Conservation (phyloP, 2,888 invertebrate species). For the Cancer borealis region DNA sequence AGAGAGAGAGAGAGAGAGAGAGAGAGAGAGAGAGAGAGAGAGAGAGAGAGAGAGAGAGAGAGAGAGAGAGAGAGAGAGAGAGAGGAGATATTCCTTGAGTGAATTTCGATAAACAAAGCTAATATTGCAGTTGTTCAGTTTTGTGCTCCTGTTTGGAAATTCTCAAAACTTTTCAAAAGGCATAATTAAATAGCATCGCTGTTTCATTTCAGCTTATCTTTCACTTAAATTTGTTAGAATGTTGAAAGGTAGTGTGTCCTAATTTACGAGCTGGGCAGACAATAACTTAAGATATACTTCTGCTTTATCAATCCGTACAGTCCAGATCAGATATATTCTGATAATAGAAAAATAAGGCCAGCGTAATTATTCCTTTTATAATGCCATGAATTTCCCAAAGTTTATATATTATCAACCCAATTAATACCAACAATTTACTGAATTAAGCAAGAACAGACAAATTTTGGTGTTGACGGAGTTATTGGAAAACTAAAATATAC, state of each 20-base stretch:
- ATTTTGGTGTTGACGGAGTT: background rate
- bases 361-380: background rate
- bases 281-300: no score
- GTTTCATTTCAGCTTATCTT: background rate
- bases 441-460: background rate
- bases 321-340: no score
- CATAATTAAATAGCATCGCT: background rate
- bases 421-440: background rate
- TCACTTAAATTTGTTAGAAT: background rate
- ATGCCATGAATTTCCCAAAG: background rate
- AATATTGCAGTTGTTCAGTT: background rate
- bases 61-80: constrained; percentile 11
- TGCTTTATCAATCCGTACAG: no score
- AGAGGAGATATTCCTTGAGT: background rate
- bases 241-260: no score
- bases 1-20: background rate
- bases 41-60: background rate
- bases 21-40: constrained; percentile 12
- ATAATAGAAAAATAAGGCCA: background rate
- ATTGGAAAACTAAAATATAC: background rate
- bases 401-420: background rate
- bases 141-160: background rate
- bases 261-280: no score
- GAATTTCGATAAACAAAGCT: background rate
- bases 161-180: background rate